Evolutionary conservation across 2,888 invertebrate genomes (phyloP).

Genomic region (Rhabditoides inermis): DNA sequence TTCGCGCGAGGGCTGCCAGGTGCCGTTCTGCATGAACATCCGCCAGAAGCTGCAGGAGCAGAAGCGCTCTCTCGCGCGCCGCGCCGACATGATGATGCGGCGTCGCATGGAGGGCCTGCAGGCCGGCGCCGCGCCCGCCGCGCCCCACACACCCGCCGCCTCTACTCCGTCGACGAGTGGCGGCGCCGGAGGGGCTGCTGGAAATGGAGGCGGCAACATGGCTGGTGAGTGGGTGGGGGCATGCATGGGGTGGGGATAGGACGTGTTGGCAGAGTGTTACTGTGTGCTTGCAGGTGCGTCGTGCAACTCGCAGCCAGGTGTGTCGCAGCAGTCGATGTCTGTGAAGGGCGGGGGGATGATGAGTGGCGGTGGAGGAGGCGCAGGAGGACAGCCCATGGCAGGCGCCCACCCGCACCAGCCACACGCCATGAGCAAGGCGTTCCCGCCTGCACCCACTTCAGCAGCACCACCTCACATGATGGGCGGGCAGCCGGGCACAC

Average conservation of each 20-base stretch:
- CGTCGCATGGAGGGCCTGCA: constrained; percentile 57
- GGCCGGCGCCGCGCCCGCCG: constrained; percentile 7
- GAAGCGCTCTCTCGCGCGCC: constrained; percentile 83
- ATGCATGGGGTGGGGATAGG: no score
- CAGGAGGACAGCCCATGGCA: no score
- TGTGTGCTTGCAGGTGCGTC: no score
- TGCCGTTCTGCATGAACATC: constrained; percentile 96
- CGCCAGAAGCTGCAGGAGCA: constrained; percentile 95
- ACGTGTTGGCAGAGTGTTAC: no score
- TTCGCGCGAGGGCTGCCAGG: constrained; percentile 52
- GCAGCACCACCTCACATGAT: constrained; percentile 8
- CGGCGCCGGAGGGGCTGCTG: background rate
- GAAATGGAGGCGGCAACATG: no score
- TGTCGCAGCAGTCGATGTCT: no score
- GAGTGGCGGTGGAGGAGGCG: no score
- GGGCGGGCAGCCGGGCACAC: constrained; percentile 4
- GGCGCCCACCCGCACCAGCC: no score
- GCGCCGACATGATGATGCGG: constrained; percentile 81
- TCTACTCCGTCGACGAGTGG: background rate
- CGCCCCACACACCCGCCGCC: background rate
- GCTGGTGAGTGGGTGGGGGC: no score
- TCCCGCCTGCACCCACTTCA: background rate
- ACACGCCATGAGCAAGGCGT: constrained; percentile 35
- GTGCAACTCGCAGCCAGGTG: no score
- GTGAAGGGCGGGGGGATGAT: no score